Conservation (phyloP, 2,888 invertebrate species). For the Nysson spinosus region DNA sequence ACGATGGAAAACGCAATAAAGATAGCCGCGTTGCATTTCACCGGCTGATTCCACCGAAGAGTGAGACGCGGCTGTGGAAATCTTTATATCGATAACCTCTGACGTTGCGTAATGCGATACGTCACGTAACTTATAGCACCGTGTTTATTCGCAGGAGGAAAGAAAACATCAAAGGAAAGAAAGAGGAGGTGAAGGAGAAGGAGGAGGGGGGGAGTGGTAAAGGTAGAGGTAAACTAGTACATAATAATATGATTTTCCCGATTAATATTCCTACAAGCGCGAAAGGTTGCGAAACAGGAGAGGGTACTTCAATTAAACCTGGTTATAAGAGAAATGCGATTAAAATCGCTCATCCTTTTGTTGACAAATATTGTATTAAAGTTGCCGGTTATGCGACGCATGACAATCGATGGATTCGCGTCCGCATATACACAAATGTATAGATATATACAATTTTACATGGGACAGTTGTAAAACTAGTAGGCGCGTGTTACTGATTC, state of each 20-base stretch:
- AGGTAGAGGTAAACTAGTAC: too few species aligned
- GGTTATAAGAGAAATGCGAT: too few species aligned
- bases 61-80: conserved; percentile 28
- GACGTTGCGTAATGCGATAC: conserved; percentile 24
- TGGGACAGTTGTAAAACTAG: conserved; percentile 19
- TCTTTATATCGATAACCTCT: conserved; percentile 48
- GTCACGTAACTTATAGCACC: background rate
- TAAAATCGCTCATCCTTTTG: background rate
- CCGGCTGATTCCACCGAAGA: background rate
- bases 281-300: too few species aligned
- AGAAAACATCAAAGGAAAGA: background rate
- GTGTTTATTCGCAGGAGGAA: background rate
- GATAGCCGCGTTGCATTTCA: too few species aligned
- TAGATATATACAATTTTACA: conserved; percentile 48
- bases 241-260: too few species aligned
- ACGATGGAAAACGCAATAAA: background rate
- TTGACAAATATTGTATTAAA: conserved; percentile 57
- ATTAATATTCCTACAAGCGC: too few species aligned
- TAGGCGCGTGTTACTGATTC: conserved; percentile 28
- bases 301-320: too few species aligned
- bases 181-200: too few species aligned
- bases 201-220: too few species aligned
- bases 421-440: conserved; percentile 1
- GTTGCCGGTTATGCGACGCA: conserved; percentile 23
- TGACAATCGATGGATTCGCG: conserved; percentile 1